Evolutionary conservation across 2,113 vertebrate species (phyloP), one percentile per base, ranked within the genome.

Genomic region (Eptesicus fuscus): DNA sequence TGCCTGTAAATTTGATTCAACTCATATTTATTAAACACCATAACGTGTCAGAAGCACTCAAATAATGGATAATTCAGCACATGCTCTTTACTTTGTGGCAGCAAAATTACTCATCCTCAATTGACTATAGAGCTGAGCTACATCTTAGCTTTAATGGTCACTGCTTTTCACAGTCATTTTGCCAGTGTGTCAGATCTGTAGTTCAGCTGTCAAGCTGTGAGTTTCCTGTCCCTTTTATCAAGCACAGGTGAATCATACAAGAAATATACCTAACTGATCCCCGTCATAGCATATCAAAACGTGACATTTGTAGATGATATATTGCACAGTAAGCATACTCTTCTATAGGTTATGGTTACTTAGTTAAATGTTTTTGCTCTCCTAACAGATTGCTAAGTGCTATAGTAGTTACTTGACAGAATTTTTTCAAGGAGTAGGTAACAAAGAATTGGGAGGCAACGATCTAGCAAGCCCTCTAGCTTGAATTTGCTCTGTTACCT

Each of bases 361-460:
- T 82, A 90, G 30, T 71, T 91, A 73, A 25, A 44, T 53, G 40
- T 73, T 90, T 93, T 85, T 74, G 40, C 14, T 85, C 71, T 94
- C 78, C 17, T 85, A 95, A 80, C 30, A 95, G 44, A 83, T 63
- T 61, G 9, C 4, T 89, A 32, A 83, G 42, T 20, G 16, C n/a
- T 84, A 12, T 23, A 28, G 30, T 74, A 69, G 23, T 79, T 79
- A 30, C 51, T 85, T 47, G 25, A 80, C n/a, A 88, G 40, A 96
- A 59, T 93, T 93, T 93, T 93, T 94, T 96, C 49, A 70, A 91
- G 69, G 42, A 47, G n/a, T 70, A 59, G 14, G 7, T 40, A 53
- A 74, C 47, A 94, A 86, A 95, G 37, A 78, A 17, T 37, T 74
- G 16, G 7, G 35, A 51, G 22, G 42, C 67, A 91, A 89, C 56